phyloP scores from a whole-genome alignment of 2,888 invertebrate species.

The Lepidocyrtinus sp. region DNA sequence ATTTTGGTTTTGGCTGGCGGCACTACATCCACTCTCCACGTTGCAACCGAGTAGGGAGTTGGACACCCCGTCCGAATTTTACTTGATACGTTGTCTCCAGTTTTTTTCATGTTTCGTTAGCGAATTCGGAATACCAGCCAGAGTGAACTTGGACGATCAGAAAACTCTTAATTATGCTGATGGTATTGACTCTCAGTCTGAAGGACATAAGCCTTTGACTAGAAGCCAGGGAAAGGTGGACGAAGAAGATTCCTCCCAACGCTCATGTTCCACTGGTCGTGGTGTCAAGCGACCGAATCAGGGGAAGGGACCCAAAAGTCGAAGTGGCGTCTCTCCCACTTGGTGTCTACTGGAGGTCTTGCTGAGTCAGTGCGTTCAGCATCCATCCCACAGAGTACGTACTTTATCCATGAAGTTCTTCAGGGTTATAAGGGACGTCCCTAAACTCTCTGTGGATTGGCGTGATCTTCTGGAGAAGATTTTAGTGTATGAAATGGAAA shows the following conservation, averaged over 20 bases:
- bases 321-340: constrained; percentile 33
- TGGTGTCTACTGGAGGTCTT: constrained; percentile 59
- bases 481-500: constrained; percentile 57
- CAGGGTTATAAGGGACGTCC: constrained; percentile 36
- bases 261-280: not conserved
- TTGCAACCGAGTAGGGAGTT: not conserved
- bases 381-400: constrained; percentile 58
- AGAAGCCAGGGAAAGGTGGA: constrained; percentile 47
- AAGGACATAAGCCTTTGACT: constrained; percentile 34
- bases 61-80: constrained; percentile 18
- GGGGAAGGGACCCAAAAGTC: not conserved
- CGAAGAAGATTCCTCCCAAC: not conserved
- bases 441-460: constrained; percentile 51
- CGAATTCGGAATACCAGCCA: constrained; percentile 38
- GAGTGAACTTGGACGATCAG: not conserved
- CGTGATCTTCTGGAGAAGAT: constrained; percentile 52
- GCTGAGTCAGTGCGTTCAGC: constrained; percentile 60
- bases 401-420: constrained; percentile 56
- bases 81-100: constrained; percentile 40
- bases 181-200: not conserved
- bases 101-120: constrained; percentile 36
- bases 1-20: constrained; percentile 49
- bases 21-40: not conserved
- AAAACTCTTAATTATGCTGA: not conserved
- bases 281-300: not conserved